Percentiles rank a stretch among this genome's conserved stretches.
phyloP scores from a whole-genome alignment of 2,113 vertebrate genomes.

The Chionis minor region DNA sequence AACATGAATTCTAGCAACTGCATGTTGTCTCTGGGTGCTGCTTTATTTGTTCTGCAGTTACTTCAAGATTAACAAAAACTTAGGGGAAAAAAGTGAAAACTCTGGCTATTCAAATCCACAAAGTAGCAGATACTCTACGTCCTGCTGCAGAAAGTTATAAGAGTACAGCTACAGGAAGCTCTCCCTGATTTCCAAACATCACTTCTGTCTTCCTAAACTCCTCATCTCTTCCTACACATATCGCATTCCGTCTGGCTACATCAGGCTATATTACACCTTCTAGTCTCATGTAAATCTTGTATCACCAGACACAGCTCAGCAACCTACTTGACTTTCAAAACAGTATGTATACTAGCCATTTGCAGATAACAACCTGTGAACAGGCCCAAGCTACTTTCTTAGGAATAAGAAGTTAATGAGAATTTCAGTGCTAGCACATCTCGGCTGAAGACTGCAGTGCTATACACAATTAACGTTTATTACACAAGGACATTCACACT shows the following conservation, averaged over 20 bases:
- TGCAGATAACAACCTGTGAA: background rate
- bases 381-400: background rate
- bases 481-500: background rate
- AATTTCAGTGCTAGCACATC: background rate
- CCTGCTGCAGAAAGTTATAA: background rate
- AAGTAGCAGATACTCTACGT: background rate
- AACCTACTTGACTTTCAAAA: background rate
- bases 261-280: background rate
- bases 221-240: background rate
- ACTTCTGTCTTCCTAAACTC: background rate
- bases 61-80: background rate
- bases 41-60: background rate
- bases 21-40: background rate
- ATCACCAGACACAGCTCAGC: background rate
- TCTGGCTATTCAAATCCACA: background rate
- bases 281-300: background rate
- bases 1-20: background rate
- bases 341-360: fast-evolving
- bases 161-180: background rate
- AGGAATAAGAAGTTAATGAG: background rate
- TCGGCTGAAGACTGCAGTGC: background rate
- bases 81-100: background rate
- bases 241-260: background rate
- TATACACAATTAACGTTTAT: background rate
- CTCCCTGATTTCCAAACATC: background rate